phyloP scores from a whole-genome alignment of 2,797 vertebrate species.

The Eulemur coronatus region DNA sequence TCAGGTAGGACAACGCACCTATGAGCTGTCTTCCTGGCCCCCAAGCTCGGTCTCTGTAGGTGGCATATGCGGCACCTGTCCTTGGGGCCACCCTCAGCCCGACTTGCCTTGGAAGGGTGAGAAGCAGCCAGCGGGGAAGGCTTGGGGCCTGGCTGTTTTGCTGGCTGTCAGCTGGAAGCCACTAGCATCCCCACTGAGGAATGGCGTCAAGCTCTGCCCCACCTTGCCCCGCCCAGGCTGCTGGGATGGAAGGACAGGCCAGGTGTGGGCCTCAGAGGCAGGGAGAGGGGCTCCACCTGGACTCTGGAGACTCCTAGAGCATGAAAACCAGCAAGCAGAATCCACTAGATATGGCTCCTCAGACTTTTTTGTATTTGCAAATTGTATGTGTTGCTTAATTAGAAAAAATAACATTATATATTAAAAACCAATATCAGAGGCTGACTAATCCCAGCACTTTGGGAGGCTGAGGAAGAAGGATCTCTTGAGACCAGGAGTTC shows the following conservation, averaged over 20 bases:
- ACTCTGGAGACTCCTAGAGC: background rate
- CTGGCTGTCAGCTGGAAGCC: background rate
- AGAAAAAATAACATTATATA: background rate
- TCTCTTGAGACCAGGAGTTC: background rate
- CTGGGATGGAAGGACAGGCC: background rate
- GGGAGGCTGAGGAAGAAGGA: too few species aligned
- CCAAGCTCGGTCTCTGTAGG: background rate
- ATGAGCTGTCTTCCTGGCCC: background rate
- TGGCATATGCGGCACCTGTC: background rate
- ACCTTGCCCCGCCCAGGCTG: background rate
- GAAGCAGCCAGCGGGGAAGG: background rate
- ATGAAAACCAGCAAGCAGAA: background rate
- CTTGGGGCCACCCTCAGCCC: background rate
- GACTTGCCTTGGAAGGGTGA: constrained; percentile 15
- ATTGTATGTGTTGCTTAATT: background rate
- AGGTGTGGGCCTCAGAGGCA: background rate
- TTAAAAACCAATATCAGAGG: background rate
- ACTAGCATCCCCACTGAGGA: background rate
- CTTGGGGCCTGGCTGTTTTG: background rate
- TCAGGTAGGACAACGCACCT: background rate
- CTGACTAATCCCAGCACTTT: background rate
- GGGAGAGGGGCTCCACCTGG: background rate
- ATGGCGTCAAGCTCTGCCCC: background rate
- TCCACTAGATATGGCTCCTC: background rate
- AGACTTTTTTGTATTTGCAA: background rate